Percentiles rank a stretch among this genome's conserved stretches.
Evolutionary conservation across 2,113 vertebrate species (phyloP).

Genomic region (Cepphus grylle): DNA sequence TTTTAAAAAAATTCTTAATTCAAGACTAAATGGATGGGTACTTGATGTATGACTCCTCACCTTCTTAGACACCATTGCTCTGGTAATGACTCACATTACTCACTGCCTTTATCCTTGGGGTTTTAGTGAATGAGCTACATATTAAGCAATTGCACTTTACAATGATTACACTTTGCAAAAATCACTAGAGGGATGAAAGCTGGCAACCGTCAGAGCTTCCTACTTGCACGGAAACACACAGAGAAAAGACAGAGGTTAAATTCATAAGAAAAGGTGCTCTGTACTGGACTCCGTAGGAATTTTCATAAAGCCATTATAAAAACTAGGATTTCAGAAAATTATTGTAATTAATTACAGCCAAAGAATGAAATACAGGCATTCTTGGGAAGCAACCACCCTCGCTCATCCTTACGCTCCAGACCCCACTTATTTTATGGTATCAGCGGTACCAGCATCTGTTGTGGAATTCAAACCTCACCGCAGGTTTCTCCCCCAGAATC

Average conservation of each 20-base stretch:
- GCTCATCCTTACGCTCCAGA: background rate
- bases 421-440: background rate
- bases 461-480: background rate
- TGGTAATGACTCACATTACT: constrained; percentile 15
- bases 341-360: background rate
- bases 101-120: constrained; percentile 6
- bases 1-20: background rate
- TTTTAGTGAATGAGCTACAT: constrained; percentile 39
- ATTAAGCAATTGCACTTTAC: constrained; percentile 43
- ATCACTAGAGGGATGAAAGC: constrained; percentile 15
- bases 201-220: background rate
- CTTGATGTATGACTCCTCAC: background rate
- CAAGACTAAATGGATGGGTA: constrained; percentile 3
- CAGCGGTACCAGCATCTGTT: background rate
- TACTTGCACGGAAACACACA: background rate
- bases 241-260: constrained; percentile 14
- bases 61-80: constrained; percentile 1
- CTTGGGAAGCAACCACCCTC: background rate
- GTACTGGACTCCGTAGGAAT: background rate
- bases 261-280: background rate
- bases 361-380: background rate
- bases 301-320: background rate
- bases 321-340: background rate
- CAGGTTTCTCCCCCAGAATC: background rate
- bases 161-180: constrained; percentile 40